Evolutionary conservation across 2,888 invertebrate genomes (phyloP).

Genomic region (Drosophila helvetica): DNA sequence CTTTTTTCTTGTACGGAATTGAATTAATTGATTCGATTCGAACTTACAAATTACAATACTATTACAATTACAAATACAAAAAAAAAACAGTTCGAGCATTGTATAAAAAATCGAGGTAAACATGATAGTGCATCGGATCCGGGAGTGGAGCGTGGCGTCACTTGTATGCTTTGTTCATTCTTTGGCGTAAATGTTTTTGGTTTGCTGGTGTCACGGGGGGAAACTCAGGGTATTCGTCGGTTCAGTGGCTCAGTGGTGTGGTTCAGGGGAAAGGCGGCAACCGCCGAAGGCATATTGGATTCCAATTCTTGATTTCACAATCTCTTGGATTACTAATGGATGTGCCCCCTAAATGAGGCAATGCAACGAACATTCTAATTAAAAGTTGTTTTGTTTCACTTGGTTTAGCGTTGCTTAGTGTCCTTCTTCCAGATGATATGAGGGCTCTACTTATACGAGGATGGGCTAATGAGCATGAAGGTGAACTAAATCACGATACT

Average conservation of each 20-base stretch:
- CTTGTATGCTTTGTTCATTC: slow-evolving; percentile 17
- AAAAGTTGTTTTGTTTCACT: too few species aligned
- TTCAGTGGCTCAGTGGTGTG: not conserved
- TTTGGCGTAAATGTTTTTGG: slow-evolving; percentile 22
- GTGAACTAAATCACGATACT: slow-evolving; percentile 24
- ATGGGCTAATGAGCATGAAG: slow-evolving; percentile 23
- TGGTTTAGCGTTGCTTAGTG: not conserved
- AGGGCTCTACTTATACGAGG: slow-evolving; percentile 26
- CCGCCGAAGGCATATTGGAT: slow-evolving; percentile 57
- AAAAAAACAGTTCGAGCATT: slow-evolving; percentile 68
- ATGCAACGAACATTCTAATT: too few species aligned
- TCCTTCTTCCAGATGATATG: slow-evolving; percentile 10
- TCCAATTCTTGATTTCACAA: not conserved
- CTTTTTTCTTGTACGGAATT: slow-evolving; percentile 22
- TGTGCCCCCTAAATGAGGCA: too few species aligned
- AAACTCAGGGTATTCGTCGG: slow-evolving; percentile 51
- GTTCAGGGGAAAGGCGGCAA: slow-evolving; percentile 27
- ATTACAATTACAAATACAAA: slow-evolving; percentile 59
- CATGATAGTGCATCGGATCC: slow-evolving; percentile 76
- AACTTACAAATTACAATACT: slow-evolving; percentile 54
- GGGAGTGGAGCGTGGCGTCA: slow-evolving; percentile 15
- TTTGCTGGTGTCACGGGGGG: slow-evolving; percentile 28
- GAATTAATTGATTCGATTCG: slow-evolving; percentile 36
- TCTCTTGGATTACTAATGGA: too few species aligned
- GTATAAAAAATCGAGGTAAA: slow-evolving; percentile 79